Percentiles rank a stretch among this genome's conserved stretches.
Conservation (phyloP, 92 coral and sea anemone genomes). For the Montipora capitata region DNA sequence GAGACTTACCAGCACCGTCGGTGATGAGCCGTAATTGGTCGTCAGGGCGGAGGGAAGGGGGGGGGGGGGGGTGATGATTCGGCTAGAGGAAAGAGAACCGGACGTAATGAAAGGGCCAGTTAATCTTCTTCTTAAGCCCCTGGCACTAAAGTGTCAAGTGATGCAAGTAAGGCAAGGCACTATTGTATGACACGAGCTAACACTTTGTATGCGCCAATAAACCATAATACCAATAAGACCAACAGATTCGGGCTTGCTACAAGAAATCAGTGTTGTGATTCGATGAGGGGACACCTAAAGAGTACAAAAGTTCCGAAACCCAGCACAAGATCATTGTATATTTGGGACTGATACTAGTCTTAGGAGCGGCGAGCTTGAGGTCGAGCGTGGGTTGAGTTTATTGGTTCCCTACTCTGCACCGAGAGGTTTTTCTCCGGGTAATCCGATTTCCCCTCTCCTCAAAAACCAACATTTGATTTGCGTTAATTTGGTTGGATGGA, state of each 20-base stretch:
- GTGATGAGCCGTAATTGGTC: conserved; percentile 76
- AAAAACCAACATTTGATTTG: no score
- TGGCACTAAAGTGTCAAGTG: conserved; percentile 51
- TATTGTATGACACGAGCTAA: conserved; percentile 62
- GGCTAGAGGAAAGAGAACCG: conserved; percentile 2
- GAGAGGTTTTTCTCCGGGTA: no score
- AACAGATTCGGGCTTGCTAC: conserved; percentile 32
- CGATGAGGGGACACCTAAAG: conserved; percentile 56
- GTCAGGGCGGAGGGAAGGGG: conserved; percentile 51
- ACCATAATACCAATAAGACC: conserved; percentile 46
- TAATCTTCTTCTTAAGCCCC: conserved; percentile 51
- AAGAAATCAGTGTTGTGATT: conserved; percentile 56
- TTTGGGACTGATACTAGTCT: conserved; percentile 52
- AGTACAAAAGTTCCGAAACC: conserved; percentile 53
- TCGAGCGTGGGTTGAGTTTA: conserved; percentile 18
- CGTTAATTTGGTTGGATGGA: background rate
- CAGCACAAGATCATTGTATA: conserved; percentile 38
- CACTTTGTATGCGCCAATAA: conserved; percentile 64
- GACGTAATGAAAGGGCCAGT: conserved; percentile 53
- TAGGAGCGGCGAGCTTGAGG: conserved; percentile 36
- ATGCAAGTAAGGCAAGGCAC: conserved; percentile 33
- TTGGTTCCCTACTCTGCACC: no score
- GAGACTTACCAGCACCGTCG: conserved; percentile 37
- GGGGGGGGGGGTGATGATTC: conserved; percentile 23
- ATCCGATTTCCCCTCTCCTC: no score